These are phyloP conservation scores for Chrysaora quinquecirrha DNA, from an alignment of 30 jellyfish, hydroid and myxozoan species.

Conservation along the genomic window DNA sequence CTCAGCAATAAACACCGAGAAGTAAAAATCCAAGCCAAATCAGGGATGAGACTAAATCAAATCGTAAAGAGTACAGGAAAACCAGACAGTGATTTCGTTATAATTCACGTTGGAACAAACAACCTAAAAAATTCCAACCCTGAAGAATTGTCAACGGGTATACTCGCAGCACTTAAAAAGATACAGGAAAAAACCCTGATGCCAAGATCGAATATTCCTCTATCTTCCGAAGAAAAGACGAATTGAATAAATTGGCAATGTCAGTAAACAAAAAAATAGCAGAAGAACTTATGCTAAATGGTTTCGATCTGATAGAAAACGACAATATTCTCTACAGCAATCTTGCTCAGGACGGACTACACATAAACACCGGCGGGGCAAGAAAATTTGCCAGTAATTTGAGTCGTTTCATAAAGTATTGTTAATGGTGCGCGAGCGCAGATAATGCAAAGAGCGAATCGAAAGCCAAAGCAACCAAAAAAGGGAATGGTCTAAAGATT, in stretches of 20 bases:
- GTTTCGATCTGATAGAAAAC: conserved; percentile 2
- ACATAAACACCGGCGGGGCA: too few relatives aligned
- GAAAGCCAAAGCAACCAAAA: not conserved
- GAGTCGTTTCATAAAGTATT: not conserved
- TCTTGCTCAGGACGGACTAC: conserved; percentile 4
- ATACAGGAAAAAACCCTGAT: conserved; percentile 1
- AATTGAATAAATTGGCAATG: not conserved
- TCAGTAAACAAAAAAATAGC: not conserved
- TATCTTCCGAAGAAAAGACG: not conserved
- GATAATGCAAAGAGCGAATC: conserved; percentile 1
- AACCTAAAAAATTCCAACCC: not conserved
- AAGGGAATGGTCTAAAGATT: conserved; percentile 12
- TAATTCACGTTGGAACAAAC: conserved; percentile 12
- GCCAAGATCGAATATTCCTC: not conserved
- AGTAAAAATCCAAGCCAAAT: conserved; percentile 4
- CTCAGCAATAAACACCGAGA: conserved; percentile 5
- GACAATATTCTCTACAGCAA: not conserved
- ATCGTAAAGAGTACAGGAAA: conserved; percentile 8
- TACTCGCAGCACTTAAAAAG: not conserved
- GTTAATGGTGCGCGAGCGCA: conserved; percentile 2
- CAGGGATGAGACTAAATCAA: conserved; percentile 15
- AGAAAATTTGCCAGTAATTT: conserved; percentile 5
- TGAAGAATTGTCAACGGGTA: conserved; percentile 4
- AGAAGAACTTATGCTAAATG: not conserved
- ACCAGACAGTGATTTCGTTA: not conserved